A percentile compares a stretch with the other conserved stretches of the same genome.
Conservation (phyloP, 1,140 invertebrate species). For the Megathymus violae region DNA sequence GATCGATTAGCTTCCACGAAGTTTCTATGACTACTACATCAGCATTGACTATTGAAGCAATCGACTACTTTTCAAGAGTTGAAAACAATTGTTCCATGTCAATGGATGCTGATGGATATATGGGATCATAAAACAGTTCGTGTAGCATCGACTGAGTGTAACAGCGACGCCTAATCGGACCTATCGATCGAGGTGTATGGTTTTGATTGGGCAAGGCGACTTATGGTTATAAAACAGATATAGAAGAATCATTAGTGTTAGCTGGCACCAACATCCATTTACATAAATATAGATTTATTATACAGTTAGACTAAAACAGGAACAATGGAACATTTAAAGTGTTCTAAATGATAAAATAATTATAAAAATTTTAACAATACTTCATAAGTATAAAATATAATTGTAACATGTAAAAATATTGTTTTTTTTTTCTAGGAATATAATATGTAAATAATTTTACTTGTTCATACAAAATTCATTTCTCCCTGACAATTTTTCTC, state of each 20-base stretch:
- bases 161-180: no score
- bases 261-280: background rate
- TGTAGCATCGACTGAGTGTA: no score
- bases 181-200: no score
- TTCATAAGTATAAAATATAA: slow-evolving; percentile 18
- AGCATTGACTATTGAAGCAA: no score
- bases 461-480: background rate
- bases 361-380: slow-evolving; percentile 15
- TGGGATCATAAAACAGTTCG: no score
- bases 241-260: background rate
- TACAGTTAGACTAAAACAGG: slow-evolving; percentile 11
- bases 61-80: no score
- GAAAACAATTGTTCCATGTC: no score
- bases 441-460: slow-evolving; percentile 3
- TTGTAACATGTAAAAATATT: slow-evolving; percentile 12
- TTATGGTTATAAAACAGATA: no score
- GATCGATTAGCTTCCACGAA: no score
- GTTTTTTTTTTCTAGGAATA: background rate
- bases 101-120: no score
- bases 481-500: slow-evolving; percentile 10
- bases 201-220: no score
- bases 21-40: no score
- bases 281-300: background rate
- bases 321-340: slow-evolving; percentile 8
- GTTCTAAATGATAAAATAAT: slow-evolving; percentile 6